Percentiles rank a stretch among this genome's conserved stretches.
Conservation (phyloP, 1,140 invertebrate species). For the Scaptodrosophila lebanonensis region DNA sequence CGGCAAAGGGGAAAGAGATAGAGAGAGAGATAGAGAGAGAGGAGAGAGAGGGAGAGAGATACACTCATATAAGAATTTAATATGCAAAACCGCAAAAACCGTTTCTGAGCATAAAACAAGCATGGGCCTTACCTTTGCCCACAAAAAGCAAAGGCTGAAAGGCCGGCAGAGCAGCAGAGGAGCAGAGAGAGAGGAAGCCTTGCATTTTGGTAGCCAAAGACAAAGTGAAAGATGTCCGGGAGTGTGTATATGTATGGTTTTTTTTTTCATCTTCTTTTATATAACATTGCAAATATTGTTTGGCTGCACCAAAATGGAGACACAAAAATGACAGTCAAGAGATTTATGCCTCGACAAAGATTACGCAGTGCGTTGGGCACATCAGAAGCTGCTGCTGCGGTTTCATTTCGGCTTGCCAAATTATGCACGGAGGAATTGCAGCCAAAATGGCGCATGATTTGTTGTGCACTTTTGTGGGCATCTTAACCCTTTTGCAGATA, state of each 20-base stretch:
- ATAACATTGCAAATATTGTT: slow-evolving; percentile 74
- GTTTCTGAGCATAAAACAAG: slow-evolving; percentile 41
- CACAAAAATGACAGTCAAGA: slow-evolving; percentile 75
- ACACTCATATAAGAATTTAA: slow-evolving; percentile 64
- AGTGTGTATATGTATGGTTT: slow-evolving; percentile 43
- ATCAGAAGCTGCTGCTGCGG: slow-evolving; percentile 12
- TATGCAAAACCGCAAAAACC: slow-evolving; percentile 76
- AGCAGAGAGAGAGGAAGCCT: background rate
- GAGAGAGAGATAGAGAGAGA: background rate
- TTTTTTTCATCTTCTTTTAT: slow-evolving; percentile 50
- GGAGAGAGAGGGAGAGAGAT: slow-evolving; percentile 12
- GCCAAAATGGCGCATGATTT: slow-evolving; percentile 71
- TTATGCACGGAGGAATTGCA: slow-evolving; percentile 60
- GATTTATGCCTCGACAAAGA: slow-evolving; percentile 72
- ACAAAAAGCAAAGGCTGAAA: slow-evolving; percentile 19
- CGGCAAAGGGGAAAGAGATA: background rate
- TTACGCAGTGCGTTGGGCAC: slow-evolving; percentile 44
- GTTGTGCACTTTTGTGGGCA: slow-evolving; percentile 65
- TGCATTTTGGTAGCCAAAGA: no score
- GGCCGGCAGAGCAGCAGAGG: background rate
- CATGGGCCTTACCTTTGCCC: slow-evolving; percentile 14
- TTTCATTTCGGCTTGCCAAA: slow-evolving; percentile 36
- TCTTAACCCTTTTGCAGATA: no score
- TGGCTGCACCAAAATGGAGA: slow-evolving; percentile 76
- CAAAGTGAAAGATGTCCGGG: slow-evolving; percentile 1